phyloP scores from a whole-genome alignment of 2,888 invertebrate genomes.

The Spilarctia lutea region DNA sequence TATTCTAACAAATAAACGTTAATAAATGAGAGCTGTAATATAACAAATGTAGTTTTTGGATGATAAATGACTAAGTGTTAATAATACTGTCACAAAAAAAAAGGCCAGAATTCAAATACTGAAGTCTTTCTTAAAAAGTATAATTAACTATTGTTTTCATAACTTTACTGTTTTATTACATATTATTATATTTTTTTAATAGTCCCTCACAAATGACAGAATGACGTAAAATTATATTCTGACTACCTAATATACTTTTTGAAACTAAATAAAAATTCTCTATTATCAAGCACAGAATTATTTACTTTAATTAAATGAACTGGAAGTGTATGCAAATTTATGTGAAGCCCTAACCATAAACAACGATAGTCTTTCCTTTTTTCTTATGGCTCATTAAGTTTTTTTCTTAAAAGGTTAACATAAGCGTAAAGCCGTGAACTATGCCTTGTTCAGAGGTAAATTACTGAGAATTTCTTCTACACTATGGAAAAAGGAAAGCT shows the following conservation, averaged over 20 bases:
- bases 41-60: not conserved
- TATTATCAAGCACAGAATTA: constrained; percentile 31
- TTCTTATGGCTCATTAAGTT: constrained; percentile 71
- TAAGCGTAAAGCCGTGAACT: constrained; percentile 71
- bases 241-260: too few species aligned
- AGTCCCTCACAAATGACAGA: not conserved
- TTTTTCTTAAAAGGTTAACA: constrained; percentile 78
- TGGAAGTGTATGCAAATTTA: constrained; percentile 48
- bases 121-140: too few species aligned
- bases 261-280: not conserved
- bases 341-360: constrained; percentile 49
- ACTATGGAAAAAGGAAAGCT: constrained; percentile 43
- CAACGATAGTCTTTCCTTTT: constrained; percentile 59
- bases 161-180: not conserved
- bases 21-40: not conserved
- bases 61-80: not conserved
- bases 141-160: not conserved
- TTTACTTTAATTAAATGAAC: constrained; percentile 52
- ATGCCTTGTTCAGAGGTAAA: constrained; percentile 58
- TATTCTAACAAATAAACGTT: too few species aligned
- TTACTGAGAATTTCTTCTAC: constrained; percentile 61
- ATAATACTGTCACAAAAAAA: not conserved
- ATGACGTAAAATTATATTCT: too few species aligned
- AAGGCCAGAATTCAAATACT: not conserved
- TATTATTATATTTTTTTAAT: not conserved